A percentile compares a stretch with the other conserved stretches of the same genome.
Evolutionary conservation across 1,140 invertebrate species (phyloP).

Genomic region (Wiebesia pumilae): DNA sequence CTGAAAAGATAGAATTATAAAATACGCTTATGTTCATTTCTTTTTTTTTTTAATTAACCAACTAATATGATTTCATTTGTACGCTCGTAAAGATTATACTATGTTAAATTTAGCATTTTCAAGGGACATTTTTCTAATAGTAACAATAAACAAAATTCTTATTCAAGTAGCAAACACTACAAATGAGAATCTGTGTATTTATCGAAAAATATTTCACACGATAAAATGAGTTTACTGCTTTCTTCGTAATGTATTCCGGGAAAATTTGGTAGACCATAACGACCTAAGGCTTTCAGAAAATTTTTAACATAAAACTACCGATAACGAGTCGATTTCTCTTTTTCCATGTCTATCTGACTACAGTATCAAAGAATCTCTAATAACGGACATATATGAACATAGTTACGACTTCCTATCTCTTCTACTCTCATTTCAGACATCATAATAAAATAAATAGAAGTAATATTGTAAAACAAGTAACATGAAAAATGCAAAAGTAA

Average conservation of each 20-base stretch:
- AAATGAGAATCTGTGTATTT: conserved; percentile 28
- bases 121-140: not conserved
- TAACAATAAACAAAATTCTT: conserved; percentile 33
- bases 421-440: too few species aligned
- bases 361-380: not conserved
- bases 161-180: not conserved
- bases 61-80: not conserved
- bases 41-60: not conserved
- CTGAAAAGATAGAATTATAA: too few species aligned
- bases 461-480: too few species aligned
- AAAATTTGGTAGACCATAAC: conserved; percentile 42
- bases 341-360: conserved; percentile 11
- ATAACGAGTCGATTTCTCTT: conserved; percentile 38
- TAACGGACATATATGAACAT: not conserved
- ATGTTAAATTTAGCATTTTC: not conserved
- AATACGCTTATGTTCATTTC: too few species aligned
- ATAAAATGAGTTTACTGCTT: conserved; percentile 47
- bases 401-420: not conserved
- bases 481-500: too few species aligned
- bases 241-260: conserved; percentile 39
- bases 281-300: conserved; percentile 24
- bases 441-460: too few species aligned
- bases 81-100: not conserved
- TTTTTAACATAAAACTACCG: conserved; percentile 43
- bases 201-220: conserved; percentile 36